These are phyloP conservation scores for Zaprionus obscuricornis DNA, from an alignment of 2,888 invertebrate species.

Conservation along the genomic window DNA sequence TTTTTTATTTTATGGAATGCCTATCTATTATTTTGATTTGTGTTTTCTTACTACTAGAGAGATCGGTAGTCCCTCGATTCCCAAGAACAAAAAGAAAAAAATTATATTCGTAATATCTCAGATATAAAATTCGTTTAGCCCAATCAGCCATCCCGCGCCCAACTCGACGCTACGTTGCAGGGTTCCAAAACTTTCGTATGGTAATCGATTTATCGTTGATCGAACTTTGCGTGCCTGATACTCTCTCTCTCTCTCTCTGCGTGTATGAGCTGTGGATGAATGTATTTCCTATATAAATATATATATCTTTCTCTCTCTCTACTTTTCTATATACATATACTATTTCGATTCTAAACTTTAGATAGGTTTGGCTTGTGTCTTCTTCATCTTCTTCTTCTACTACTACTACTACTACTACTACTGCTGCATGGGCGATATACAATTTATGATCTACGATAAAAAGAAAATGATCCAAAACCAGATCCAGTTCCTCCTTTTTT, in stretches of 20 bases:
- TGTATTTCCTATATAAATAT: no score
- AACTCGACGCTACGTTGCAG: conserved; percentile 58
- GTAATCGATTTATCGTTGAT: conserved; percentile 16
- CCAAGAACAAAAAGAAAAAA: no score
- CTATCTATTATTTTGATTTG: conserved; percentile 22
- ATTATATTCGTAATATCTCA: no score
- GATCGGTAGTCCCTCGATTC: no score
- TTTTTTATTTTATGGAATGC: conserved; percentile 53
- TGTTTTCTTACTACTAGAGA: conserved; percentile 9
- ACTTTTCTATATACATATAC: no score
- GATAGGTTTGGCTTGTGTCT: no score
- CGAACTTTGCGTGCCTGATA: conserved; percentile 11
- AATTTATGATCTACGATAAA: conserved; percentile 20
- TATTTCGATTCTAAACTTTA: no score
- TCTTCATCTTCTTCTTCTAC: no score
- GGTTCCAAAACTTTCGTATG: conserved; percentile 14
- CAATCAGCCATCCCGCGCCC: conserved; percentile 83
- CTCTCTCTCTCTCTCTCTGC: no score
- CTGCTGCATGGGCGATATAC: conserved; percentile 53
- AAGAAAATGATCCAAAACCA: conserved; percentile 11
- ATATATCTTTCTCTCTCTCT: no score
- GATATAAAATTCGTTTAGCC: no score
- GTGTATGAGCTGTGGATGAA: neutral
- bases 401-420: no score
- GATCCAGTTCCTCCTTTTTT: conserved; percentile 9